Evolutionary conservation across 1,140 invertebrate species (phyloP), one percentile per base, ranked within the genome.

Genomic region (Neodiprion pinetum): DNA sequence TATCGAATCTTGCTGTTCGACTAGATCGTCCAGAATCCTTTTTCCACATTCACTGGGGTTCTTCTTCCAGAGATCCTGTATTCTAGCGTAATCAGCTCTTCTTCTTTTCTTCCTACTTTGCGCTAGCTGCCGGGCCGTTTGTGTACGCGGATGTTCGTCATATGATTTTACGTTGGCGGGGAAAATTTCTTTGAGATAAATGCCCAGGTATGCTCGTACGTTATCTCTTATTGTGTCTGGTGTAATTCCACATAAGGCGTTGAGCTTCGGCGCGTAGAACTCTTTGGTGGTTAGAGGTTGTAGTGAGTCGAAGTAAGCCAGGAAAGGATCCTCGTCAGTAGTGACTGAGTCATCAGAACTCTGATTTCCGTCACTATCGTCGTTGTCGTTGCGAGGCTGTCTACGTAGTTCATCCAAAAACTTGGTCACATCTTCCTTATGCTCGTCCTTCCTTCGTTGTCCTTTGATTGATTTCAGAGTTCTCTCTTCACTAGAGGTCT

Each of bases 11-110:
- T 40, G 12, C 0, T 40, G 67, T 3, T 73, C 72, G 73, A 71
- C 3, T 71, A 11, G 50, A 9, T 70, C 17, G 21, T 23, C 77
- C 77, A 78, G 53, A 74, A 78, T 14, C 9, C 48, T 14, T 7
- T 72, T 7, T 0, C 72, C 3, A 48, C 72, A 77, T 7, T 73
- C 53, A 28, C 65, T 28, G 1, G 47, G 50, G 40, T 78, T 78
- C 23, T 76, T 79, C 47, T 53, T 72, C 74, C 75, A 80, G 1
- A 70, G n/a, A 40, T 72, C 67, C 47, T 80, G 79, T 0, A 71
- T 65, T 8, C 23, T 66, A 0, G 73, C 75, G 48, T 78, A 80
- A 47, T 78, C 77, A 1, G 50, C 72, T 2, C 73, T 48, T 11
- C 75, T n/a, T 3, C 11, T 47, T 23, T 69, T 53, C 48, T 48